phyloP scores from a whole-genome alignment of 2,888 invertebrate genomes.

The Drosophila infuscata region DNA sequence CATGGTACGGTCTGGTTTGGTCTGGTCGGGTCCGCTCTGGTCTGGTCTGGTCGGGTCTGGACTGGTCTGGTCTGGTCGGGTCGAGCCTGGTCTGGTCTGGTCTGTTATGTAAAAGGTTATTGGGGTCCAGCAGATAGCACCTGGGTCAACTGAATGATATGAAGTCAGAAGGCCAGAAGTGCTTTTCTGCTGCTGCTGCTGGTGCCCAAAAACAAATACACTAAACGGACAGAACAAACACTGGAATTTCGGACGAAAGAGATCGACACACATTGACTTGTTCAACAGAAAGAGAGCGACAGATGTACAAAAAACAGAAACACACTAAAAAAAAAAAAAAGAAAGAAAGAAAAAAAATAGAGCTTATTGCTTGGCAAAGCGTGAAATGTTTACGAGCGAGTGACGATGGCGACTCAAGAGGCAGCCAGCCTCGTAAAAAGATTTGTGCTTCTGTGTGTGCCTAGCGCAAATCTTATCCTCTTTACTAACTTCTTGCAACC shows the following conservation, averaged over 20 bases:
- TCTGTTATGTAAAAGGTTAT: neutral
- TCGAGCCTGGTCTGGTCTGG: no score
- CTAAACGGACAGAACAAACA: conserved; percentile 68
- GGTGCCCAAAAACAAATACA: conserved; percentile 69
- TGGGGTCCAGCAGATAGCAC: conserved; percentile 28
- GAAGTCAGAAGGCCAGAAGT: conserved; percentile 34
- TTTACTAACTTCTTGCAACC: conserved; percentile 34
- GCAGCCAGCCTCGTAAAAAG: conserved; percentile 55
- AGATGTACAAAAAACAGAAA: conserved; percentile 2
- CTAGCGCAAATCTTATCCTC: conserved; percentile 65
- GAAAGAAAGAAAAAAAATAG: conserved; percentile 19
- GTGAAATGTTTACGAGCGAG: conserved; percentile 81
- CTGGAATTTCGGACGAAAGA: conserved; percentile 23
- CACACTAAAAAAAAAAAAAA: conserved; percentile 4
- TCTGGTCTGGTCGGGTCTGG: neutral
- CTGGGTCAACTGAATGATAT: conserved; percentile 29
- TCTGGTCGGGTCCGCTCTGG: no score
- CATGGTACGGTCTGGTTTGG: neutral
- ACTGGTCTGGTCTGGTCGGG: no score
- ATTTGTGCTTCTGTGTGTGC: conserved; percentile 53
- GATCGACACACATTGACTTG: conserved; percentile 32
- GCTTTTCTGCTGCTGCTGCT: neutral
- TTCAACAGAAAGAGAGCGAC: neutral
- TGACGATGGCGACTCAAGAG: conserved; percentile 73
- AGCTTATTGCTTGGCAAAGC: conserved; percentile 79